Base-by-base conservation (phyloP, 2,797 vertebrate species). In the Pseudochaenichthys georgianus region DNA sequence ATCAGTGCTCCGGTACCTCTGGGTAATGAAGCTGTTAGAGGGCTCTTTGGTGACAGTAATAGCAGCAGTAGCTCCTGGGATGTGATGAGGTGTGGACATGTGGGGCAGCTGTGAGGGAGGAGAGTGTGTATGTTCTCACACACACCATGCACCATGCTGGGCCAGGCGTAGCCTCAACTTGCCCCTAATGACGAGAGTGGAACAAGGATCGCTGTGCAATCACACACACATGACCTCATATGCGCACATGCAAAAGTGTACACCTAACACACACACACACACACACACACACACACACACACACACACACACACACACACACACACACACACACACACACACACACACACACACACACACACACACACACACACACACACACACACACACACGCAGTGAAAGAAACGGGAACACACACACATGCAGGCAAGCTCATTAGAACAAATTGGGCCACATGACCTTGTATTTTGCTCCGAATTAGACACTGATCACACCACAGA, bases 11-110 rank as follows among this genome's bases (percentile, higher is more conserved):
- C 59, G 85, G 55, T 70, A 77, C 90, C 34, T 82, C 70, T 68
- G 89, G 84, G 81, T 91, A 90, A 93, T 91, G 90, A 92, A 89
- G 87, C 90, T 85, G 90, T 91, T 87, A 90, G 87, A 54, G 52
- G 59, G 64, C 84, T 89, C 86, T 87, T 87, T 88, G 85, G 76
- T 90, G 88, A 90, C 90, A 87, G 86, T 92, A 90, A 92, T 91
- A 81, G 85, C 67, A 7, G 84, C 76, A 50, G 74, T 41, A 77
- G 69, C 88, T 91, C 85, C 65, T 68, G 80, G 91, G 88, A 92
- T 69, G 78, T 78, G 87, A 86, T 47, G 81, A 91, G 86, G 87
- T 91, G 87, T 81, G 87, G 87, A 92, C 84, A 64, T 82, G 81
- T 80, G 84, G 84, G 80, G 75, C 73, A 85, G 88, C 79, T 88